phyloP scores from a whole-genome alignment of 2,113 vertebrate species.

The Grus americana region DNA sequence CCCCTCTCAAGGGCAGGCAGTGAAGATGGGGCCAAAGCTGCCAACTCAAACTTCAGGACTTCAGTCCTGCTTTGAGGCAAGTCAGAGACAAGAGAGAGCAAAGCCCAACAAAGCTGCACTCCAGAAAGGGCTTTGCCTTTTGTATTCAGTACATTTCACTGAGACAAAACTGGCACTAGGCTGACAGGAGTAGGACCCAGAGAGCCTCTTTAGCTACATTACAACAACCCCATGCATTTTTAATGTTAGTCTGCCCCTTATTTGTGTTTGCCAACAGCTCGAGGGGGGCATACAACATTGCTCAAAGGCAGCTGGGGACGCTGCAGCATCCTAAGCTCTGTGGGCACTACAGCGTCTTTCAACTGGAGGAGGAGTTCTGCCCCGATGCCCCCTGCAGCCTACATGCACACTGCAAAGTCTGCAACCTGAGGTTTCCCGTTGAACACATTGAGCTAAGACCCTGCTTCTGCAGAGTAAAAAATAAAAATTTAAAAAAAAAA shows the following conservation, averaged over 20 bases:
- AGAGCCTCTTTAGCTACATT: slow-evolving; percentile 23
- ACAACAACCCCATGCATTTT: neutral
- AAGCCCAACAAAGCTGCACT: neutral
- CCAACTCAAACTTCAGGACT: neutral
- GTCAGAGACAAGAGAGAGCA: neutral
- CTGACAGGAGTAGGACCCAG: neutral
- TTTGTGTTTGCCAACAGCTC: neutral
- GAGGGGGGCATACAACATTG: neutral
- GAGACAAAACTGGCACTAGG: neutral
- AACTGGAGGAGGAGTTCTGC: neutral
- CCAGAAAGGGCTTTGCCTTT: neutral
- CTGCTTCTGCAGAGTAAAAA: neutral
- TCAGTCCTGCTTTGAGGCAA: neutral
- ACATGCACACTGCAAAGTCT: neutral
- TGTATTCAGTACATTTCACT: accelerated
- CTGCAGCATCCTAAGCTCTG: neutral
- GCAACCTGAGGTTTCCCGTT: neutral
- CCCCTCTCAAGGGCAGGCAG: neutral
- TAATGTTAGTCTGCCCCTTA: neutral
- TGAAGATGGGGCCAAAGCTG: neutral
- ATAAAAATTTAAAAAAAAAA: no score
- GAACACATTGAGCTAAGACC: neutral
- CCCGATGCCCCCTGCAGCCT: slow-evolving; percentile 18
- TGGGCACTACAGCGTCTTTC: neutral
- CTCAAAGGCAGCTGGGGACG: neutral